Base-by-base conservation (phyloP, 2,888 invertebrate genomes). In the Eristalis pertinax region DNA sequence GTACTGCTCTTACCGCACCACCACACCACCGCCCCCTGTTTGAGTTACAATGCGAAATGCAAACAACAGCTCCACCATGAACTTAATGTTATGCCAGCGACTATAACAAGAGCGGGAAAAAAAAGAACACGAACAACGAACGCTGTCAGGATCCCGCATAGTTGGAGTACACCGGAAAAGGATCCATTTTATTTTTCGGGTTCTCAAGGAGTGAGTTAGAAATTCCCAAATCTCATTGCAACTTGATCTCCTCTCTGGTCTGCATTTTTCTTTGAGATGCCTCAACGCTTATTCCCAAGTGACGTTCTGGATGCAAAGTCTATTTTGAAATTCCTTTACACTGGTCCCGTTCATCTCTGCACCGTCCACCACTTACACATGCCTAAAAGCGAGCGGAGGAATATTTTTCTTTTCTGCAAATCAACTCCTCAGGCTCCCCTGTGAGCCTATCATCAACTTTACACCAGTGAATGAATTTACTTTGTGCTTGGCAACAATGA, bases 201-300 rank as follows among this genome's bases (percentile, higher is more conserved):
- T 41, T 29, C 19, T 70, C 65, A 69, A 74, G 77, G 62, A 78
- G 67, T 75, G 56, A 82, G 38, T 78, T 86, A 77, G 58, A 79
- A 86, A 86, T 75, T 86, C 86, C 78, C 82, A 86, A 83, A 83
- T 86, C 83, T 75, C 86, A 78, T 72, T 83, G 86, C 78, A 86
- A 78, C 78, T 78, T 62, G 77, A 85, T 84, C 64, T 64, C 29
- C 19, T 13, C 11, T 4, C 26, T 26, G 13, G 56, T 85, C 73
- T 72, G 82, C 85, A 86, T 74, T 70, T 62, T 50, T 29, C 64
- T 76, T 69, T 85, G 68, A 26, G 63, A 60, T 32, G 60, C 65
- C 56, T 70, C 74, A 86, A 78, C 86, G 68, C 82, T 78, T 78
- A 83, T 78, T 41, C 78, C 70, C 86, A 70, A 86, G 78, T 63